These are phyloP conservation scores for Atta colombica DNA, from an alignment of 1,140 invertebrate genomes.

Conservation along the genomic window DNA sequence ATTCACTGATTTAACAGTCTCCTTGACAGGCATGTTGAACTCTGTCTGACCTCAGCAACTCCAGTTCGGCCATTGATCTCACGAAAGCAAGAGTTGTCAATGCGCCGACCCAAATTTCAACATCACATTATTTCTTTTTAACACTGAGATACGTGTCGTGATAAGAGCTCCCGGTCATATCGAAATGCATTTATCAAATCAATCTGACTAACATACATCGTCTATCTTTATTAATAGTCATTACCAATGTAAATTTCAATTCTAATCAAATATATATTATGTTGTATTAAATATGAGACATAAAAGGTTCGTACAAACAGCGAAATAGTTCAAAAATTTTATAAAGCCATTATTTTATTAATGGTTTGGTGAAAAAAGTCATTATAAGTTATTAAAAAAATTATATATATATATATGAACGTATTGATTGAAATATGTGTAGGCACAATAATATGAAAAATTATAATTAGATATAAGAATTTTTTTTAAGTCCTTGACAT, in stretches of 20 bases:
- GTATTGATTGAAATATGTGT: not conserved
- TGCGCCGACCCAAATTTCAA: slow-evolving; percentile 53
- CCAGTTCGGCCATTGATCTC: slow-evolving; percentile 55
- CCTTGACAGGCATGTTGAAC: slow-evolving; percentile 63
- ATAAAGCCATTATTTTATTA: not conserved
- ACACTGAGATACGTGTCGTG: not conserved
- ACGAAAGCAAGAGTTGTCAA: slow-evolving; percentile 62
- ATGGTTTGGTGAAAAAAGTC: not conserved
- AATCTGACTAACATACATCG: not conserved
- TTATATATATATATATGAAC: not conserved
- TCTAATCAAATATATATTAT: slow-evolving; percentile 35
- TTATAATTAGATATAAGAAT: not conserved
- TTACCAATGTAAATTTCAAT: slow-evolving; percentile 19
- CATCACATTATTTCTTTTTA: slow-evolving; percentile 19
- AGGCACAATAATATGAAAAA: not conserved
- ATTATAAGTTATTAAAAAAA: not conserved
- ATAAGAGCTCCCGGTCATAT: not conserved
- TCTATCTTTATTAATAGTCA: slow-evolving; percentile 9
- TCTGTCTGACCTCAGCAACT: slow-evolving; percentile 48
- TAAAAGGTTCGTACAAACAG: slow-evolving; percentile 18
- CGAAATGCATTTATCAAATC: slow-evolving; percentile 10
- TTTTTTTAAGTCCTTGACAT: not conserved
- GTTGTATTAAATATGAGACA: slow-evolving; percentile 23
- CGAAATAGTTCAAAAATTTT: not conserved
- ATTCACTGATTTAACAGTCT: slow-evolving; percentile 64